phyloP scores from a whole-genome alignment of 2,113 vertebrate genomes.

The Heterochromis multidens region DNA sequence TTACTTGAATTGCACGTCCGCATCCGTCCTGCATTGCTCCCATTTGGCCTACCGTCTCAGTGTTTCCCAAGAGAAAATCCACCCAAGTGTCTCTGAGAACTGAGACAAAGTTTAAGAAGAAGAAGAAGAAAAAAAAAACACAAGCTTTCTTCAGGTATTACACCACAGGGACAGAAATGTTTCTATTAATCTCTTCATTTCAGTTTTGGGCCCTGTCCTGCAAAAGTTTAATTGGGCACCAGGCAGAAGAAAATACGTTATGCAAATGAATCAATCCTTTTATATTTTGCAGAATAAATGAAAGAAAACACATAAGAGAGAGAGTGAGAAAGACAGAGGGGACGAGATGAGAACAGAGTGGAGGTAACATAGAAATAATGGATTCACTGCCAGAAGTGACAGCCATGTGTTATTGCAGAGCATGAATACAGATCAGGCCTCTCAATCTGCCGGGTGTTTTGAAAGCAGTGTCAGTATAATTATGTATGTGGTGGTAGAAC shows the following conservation, averaged over 20 bases:
- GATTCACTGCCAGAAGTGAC: conserved; percentile 50
- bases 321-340: background rate
- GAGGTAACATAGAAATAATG: conserved; percentile 53
- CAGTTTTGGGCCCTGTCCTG: background rate
- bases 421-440: conserved; percentile 54
- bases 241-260: conserved; percentile 18
- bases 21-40: conserved; percentile 7
- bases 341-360: conserved; percentile 13
- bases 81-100: conserved; percentile 6
- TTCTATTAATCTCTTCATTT: conserved; percentile 38
- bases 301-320: conserved; percentile 20
- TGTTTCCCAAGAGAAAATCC: conserved; percentile 32
- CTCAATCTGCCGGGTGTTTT: conserved; percentile 51
- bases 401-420: conserved; percentile 40
- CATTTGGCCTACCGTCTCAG: conserved; percentile 32
- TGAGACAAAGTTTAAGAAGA: background rate
- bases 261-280: conserved; percentile 37
- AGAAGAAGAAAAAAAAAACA: background rate
- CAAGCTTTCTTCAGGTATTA: conserved; percentile 4
- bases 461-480: conserved; percentile 53
- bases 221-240: conserved; percentile 40
- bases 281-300: conserved; percentile 38
- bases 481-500: conserved; percentile 30
- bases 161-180: conserved; percentile 4
- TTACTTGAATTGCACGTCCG: conserved; percentile 19